Percentiles rank a stretch among this genome's conserved stretches.
Evolutionary conservation across 2,113 vertebrate species (phyloP).

Genomic region (Danio rerio): GRCz12tu NC_133195.1:32476001-32476500

Average conservation of each 20-base stretch:
- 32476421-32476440: too few species aligned
- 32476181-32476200: conserved; percentile 11
- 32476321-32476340: too few species aligned
- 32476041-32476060: not conserved
- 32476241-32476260: not conserved
- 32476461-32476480: too few species aligned
- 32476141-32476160: not conserved
- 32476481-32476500: too few species aligned
- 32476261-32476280: too few species aligned
- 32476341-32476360: too few species aligned
- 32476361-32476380: not conserved
- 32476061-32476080: conserved; percentile 15
- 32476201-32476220: not conserved
- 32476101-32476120: conserved; percentile 12
- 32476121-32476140: conserved; percentile 44
- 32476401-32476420: too few species aligned
- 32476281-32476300: too few species aligned
- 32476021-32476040: conserved; percentile 34
- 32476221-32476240: not conserved
- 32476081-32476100: not conserved
- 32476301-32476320: too few species aligned
- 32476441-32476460: too few species aligned
- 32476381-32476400: too few species aligned
- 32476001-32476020: conserved; percentile 44
- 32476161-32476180: conserved; percentile 37